These are phyloP conservation scores for Drosophila fungiperda DNA, from an alignment of 2,888 invertebrate species.

Conservation along the genomic window DNA sequence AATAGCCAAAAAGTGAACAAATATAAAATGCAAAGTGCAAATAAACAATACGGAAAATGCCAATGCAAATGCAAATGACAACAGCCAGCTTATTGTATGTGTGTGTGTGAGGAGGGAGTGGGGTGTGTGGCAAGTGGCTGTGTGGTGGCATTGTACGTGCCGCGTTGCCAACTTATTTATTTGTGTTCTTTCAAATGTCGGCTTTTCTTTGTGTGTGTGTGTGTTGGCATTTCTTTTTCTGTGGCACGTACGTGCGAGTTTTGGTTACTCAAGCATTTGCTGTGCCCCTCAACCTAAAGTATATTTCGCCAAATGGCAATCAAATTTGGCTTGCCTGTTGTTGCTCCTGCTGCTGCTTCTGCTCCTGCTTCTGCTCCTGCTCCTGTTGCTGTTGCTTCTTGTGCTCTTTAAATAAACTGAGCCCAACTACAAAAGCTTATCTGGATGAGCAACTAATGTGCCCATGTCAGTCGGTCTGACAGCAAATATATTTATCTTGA, in stretches of 20 bases:
- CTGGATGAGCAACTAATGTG: constrained; percentile 65
- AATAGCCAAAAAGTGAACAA: constrained; percentile 64
- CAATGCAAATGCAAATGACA: constrained; percentile 46
- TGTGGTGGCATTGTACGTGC: constrained; percentile 46
- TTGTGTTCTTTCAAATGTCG: constrained; percentile 11
- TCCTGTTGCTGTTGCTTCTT: constrained; percentile 17
- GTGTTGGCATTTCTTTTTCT: constrained; percentile 10
- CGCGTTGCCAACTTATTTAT: constrained; percentile 41
- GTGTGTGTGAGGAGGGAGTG: too few species aligned
- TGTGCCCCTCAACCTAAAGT: constrained; percentile 33
- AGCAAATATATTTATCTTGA: constrained; percentile 62
- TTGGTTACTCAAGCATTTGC: constrained; percentile 45
- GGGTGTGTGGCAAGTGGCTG: too few species aligned
- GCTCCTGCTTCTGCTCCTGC: constrained; percentile 2
- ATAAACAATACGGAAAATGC: constrained; percentile 62
- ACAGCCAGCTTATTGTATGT: constrained; percentile 34
- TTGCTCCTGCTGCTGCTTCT: not conserved
- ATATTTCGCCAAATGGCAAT: constrained; percentile 63
- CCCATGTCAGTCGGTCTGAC: constrained; percentile 57
- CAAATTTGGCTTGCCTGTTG: constrained; percentile 47
- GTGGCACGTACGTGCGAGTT: constrained; percentile 48
- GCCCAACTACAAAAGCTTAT: constrained; percentile 50
- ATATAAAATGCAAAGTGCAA: constrained; percentile 68
- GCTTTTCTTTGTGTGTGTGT: constrained; percentile 10
- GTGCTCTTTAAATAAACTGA: constrained; percentile 35